These are phyloP conservation scores for Pyxicephalus adspersus DNA, from an alignment of 2,113 vertebrate species.

Conservation along the genomic window DNA sequence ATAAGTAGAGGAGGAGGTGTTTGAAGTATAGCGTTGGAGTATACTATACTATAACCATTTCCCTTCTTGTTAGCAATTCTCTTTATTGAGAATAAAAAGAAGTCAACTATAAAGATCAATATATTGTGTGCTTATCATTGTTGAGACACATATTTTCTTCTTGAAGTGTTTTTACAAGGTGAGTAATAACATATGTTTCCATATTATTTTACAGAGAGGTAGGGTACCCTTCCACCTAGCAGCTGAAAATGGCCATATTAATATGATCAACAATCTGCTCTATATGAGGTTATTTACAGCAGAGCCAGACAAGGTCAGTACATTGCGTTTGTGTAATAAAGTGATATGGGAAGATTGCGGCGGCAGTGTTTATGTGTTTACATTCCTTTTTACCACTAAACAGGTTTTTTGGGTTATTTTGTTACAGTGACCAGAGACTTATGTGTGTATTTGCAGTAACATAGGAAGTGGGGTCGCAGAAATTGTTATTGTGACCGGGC, in stretches of 20 bases:
- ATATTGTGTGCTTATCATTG: no score
- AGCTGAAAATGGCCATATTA: slow-evolving; percentile 78
- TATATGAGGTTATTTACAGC: slow-evolving; percentile 79
- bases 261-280: slow-evolving; percentile 79
- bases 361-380: background rate
- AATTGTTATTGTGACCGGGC: no score
- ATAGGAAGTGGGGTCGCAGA: no score
- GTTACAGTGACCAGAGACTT: background rate
- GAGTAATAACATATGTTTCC: no score
- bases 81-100: background rate
- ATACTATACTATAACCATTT: slow-evolving; percentile 3
- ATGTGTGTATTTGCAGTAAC: background rate
- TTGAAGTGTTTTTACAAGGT: no score
- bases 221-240: slow-evolving; percentile 81
- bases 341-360: background rate
- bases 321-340: background rate
- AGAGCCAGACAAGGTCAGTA: slow-evolving; percentile 78
- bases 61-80: slow-evolving; percentile 15
- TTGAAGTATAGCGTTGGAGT: background rate
- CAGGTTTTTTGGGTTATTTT: slow-evolving; percentile 8
- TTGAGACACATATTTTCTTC: no score
- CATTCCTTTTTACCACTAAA: background rate
- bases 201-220: slow-evolving; percentile 74
- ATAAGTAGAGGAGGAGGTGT: no score
- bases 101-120: no score